Percentiles rank a stretch among this genome's conserved stretches.
phyloP scores from a whole-genome alignment of 2,797 vertebrate species.

The Semaprochilodus insignis region DNA sequence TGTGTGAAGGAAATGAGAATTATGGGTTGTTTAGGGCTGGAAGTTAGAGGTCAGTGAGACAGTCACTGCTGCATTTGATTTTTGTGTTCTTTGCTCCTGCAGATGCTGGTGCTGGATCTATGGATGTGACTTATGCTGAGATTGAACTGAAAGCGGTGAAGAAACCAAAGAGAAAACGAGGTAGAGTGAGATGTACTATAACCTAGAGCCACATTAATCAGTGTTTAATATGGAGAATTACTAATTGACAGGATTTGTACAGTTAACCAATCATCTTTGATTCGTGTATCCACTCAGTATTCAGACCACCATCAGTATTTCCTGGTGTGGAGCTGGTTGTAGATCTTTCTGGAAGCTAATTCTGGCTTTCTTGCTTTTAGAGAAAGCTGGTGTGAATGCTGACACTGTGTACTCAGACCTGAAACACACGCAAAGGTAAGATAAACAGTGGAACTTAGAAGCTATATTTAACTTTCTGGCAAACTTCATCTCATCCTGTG shows the following conservation, averaged over 20 bases:
- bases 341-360: not conserved
- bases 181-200: not conserved
- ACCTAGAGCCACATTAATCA: no score
- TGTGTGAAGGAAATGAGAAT: not conserved
- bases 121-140: conserved; percentile 18
- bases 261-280: not conserved
- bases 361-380: conserved; percentile 17
- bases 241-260: not conserved
- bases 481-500: no score
- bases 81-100: not conserved
- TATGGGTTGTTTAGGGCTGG: not conserved
- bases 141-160: not conserved
- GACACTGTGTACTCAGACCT: not conserved
- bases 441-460: not conserved
- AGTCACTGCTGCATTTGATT: not conserved
- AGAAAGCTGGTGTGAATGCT: not conserved
- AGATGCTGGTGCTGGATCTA: conserved; percentile 1
- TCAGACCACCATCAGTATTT: not conserved
- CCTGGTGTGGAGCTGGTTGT: not conserved
- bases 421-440: not conserved
- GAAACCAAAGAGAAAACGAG: conserved; percentile 5
- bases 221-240: not conserved
- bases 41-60: not conserved
- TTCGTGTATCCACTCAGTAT: not conserved
- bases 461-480: no score